Base-by-base conservation (phyloP, 2,888 invertebrate species). In the Tortricodes alternella region DNA sequence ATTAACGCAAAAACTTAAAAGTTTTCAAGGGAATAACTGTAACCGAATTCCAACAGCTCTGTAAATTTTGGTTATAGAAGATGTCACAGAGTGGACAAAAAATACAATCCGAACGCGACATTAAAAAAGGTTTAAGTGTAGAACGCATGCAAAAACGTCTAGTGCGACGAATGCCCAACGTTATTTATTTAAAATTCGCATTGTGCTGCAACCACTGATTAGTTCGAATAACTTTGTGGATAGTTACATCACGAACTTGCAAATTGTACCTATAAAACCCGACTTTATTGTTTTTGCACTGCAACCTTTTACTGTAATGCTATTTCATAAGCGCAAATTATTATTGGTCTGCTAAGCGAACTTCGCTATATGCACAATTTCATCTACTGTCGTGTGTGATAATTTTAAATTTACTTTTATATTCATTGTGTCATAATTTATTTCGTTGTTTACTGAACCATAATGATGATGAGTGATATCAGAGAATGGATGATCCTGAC, bases 211-310 rank as follows among this genome's bases (percentile, higher is more conserved):
- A 39, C 13, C 11, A 8, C 39, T 39, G 39, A 39, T 39, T 39
- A 39, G 13, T 11, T 39, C 13, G 35, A 35, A 13, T 27, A 23
- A 9, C 41, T 41, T 24, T 27, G 43, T 23, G 18, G 27, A 16
- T 16, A 27, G 8, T 53, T 53, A 46, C 46, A 15, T 46, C 46
- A 53, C 46, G 21, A 34, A 46, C 21, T 44, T 9, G 19, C 16
- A 32, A 53, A 46, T 51, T 43, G 43, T 46, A 39, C 35, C 46
- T 32, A 53, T 53, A 46, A 46, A 53, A 38, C 35, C 11, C 32
- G 13, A 16, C 37, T 46, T 53, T 29, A 38, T 38, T 46, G 38
- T 32, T 46, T 39, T 53, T 53, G 46, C 38, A 11, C 39, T 51
- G 24, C 51, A 43, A 32, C 8, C 21, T 21, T 19, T 37, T 46